Conservation (phyloP, 2,113 vertebrate species). For the Nyctereutes procyonoides region DNA sequence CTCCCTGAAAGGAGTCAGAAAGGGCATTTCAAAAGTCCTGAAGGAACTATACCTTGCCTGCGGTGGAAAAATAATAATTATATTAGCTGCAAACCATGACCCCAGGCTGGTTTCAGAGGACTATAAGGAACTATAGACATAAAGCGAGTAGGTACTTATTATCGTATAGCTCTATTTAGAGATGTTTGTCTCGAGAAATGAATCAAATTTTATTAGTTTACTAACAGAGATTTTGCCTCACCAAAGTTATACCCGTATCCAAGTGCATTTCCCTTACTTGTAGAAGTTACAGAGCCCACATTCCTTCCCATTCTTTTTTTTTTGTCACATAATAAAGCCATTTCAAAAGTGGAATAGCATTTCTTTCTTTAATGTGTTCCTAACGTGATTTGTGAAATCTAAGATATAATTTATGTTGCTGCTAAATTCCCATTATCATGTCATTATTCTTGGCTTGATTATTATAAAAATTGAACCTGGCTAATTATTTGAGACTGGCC, state of each 20-base stretch:
- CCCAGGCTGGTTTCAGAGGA: constrained; percentile 48
- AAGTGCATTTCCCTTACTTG: constrained; percentile 32
- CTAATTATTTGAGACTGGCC: background rate
- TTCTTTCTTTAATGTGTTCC: constrained; percentile 16
- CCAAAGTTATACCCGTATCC: background rate
- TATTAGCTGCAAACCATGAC: constrained; percentile 26
- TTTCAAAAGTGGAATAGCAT: background rate
- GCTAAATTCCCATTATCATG: background rate
- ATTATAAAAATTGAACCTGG: background rate
- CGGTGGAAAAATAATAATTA: constrained; percentile 54
- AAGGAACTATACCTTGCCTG: constrained; percentile 13
- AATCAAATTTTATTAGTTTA: constrained; percentile 63
- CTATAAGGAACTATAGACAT: background rate
- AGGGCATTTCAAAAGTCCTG: constrained; percentile 44
- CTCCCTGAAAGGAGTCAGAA: background rate
- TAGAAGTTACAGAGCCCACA: background rate
- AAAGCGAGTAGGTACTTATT: background rate
- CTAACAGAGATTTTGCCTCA: constrained; percentile 28
- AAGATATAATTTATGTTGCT: constrained; percentile 1
- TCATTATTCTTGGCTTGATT: background rate
- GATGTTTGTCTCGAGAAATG: constrained; percentile 41
- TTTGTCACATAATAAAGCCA: background rate
- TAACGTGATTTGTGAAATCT: background rate
- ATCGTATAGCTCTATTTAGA: constrained; percentile 36
- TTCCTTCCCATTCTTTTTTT: background rate